Conservation (phyloP, 2,888 invertebrate species). For the Lasioglossum malachurum region DNA sequence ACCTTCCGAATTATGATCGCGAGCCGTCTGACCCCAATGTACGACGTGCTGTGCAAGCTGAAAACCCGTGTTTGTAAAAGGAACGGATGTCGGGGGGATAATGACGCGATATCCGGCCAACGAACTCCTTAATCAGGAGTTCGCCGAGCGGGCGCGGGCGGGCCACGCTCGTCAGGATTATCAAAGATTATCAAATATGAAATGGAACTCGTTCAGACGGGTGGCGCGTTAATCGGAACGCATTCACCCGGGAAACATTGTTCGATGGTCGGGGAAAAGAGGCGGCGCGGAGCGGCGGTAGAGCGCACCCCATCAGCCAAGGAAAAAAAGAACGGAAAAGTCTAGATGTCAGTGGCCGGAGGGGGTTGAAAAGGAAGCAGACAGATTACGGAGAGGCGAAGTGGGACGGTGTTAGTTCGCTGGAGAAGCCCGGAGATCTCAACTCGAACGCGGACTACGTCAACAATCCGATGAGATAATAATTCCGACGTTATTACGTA, state of each 20-base stretch:
- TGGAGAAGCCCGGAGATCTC: slow-evolving; percentile 19
- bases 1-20: neutral
- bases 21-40: neutral
- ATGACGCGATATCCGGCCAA: slow-evolving; percentile 22
- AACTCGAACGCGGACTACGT: slow-evolving; percentile 25
- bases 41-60: slow-evolving; percentile 3
- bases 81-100: slow-evolving; percentile 5
- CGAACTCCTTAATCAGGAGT: slow-evolving; percentile 23
- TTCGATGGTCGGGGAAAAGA: slow-evolving; percentile 19
- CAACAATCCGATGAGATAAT: slow-evolving; percentile 52
- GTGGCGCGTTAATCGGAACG: slow-evolving; percentile 21
- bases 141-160: slow-evolving; percentile 8
- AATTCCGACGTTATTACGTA: slow-evolving; percentile 31
- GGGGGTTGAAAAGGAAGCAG: slow-evolving; percentile 45
- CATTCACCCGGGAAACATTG: slow-evolving; percentile 52
- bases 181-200: slow-evolving; percentile 52
- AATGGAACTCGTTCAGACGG: slow-evolving; percentile 30
- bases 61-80: slow-evolving; percentile 2
- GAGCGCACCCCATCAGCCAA: neutral
- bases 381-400: slow-evolving; percentile 46
- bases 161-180: slow-evolving; percentile 28
- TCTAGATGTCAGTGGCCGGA: slow-evolving; percentile 39
- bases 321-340: slow-evolving; percentile 17
- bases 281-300: neutral
- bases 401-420: slow-evolving; percentile 39